These are phyloP conservation scores for Pantherophis alleghaniensis DNA, from an alignment of 2,797 vertebrate genomes.

Conservation along the genomic window DNA sequence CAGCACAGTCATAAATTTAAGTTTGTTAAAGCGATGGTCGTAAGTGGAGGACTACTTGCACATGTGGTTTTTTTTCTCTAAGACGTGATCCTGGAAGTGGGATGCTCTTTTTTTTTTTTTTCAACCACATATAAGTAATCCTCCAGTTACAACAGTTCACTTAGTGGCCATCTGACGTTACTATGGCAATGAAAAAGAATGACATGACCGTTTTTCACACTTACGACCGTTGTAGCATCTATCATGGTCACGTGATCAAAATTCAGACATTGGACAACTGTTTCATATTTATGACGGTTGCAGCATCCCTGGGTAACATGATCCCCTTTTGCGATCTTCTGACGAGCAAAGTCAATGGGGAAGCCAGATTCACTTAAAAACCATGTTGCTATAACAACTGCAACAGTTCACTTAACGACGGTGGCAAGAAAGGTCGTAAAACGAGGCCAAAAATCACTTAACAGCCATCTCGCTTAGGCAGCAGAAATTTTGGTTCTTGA, in stretches of 20 bases:
- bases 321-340: too few species aligned
- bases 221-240: too few species aligned
- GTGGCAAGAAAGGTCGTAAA: background rate
- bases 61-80: background rate
- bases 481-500: background rate
- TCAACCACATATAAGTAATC: background rate
- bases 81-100: background rate
- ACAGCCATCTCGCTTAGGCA: background rate
- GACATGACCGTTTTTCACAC: too few species aligned
- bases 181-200: too few species aligned
- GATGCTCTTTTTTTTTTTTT: background rate
- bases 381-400: background rate
- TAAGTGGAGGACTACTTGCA: background rate
- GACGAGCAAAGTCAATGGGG: too few species aligned
- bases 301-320: accelerated
- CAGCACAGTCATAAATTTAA: background rate
- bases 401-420: background rate
- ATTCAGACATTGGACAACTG: too few species aligned
- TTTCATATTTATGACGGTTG: too few species aligned
- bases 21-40: background rate
- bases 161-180: too few species aligned
- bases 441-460: background rate
- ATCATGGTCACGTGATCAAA: too few species aligned
- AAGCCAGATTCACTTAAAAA: background rate
- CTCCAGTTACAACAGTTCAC: too few species aligned